phyloP scores from a whole-genome alignment of 2,888 invertebrate species.

The Ceraclea dissimilis region DNA sequence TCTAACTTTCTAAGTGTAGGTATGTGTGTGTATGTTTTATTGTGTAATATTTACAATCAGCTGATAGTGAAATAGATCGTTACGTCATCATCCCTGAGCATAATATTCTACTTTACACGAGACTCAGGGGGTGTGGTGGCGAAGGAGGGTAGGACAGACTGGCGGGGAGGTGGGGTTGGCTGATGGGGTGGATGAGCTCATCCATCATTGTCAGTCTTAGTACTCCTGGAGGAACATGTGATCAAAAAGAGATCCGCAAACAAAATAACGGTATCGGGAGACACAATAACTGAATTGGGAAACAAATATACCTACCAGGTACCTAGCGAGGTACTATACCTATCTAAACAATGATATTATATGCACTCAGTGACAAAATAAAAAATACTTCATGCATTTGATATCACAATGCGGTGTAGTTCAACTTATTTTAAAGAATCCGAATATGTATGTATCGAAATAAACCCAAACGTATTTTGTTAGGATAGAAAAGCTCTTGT shows the following conservation, averaged over 20 bases:
- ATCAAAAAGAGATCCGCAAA: conserved; percentile 26
- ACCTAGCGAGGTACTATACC: neutral
- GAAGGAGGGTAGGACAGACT: neutral
- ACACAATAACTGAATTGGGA: conserved; percentile 6
- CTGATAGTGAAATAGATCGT: neutral
- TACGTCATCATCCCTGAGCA: conserved; percentile 5
- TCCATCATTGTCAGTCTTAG: conserved; percentile 24
- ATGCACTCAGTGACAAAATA: too few relatives aligned
- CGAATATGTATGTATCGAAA: too few relatives aligned
- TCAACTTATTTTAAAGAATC: too few relatives aligned
- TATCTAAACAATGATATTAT: too few relatives aligned
- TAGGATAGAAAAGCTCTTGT: too few relatives aligned
- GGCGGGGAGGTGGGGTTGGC: neutral
- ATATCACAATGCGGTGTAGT: too few relatives aligned
- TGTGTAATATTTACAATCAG: neutral
- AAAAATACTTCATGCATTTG: too few relatives aligned
- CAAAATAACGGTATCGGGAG: conserved; percentile 14
- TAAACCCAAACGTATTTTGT: too few relatives aligned
- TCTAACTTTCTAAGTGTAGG: too few relatives aligned
- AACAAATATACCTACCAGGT: conserved; percentile 4
- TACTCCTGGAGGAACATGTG: conserved; percentile 24
- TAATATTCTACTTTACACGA: too few relatives aligned
- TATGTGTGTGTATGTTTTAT: too few relatives aligned
- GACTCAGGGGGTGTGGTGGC: too few relatives aligned
- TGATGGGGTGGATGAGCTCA: conserved; percentile 10